Evolutionary conservation across 2,888 invertebrate genomes (phyloP), one percentile per base, ranked within the genome.

Genomic region (Rugalucina vietnamica): DNA sequence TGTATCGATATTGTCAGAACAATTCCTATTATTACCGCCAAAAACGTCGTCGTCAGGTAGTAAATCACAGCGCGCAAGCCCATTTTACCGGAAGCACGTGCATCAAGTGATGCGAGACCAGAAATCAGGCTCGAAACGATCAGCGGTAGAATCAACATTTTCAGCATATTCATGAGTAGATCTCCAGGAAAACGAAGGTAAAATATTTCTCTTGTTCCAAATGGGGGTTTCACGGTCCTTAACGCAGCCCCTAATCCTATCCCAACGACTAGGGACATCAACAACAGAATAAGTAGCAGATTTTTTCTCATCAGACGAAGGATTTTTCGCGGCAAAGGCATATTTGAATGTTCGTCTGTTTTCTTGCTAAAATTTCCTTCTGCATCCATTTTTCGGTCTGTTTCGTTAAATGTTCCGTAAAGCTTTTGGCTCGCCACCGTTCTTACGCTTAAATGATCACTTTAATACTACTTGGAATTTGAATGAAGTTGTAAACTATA

Each of bases 21-120:
- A 91, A 99, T 99, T 80, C 97, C 97, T 3, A 98, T 96, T 90
- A 98, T 96, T 85, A 99, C 99, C 10, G 99, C 99, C 92, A 97
- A 97, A 39, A 98, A 95, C 2, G 99, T 99, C 27, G 99, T 99
- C 77, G 97, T 96, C 96, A 98, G 97, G 95, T 99, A 99, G 95
- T 98, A 99, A 43, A 97, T 95, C 88, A 99, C 97, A n/a, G 99
- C 98, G 71, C 98, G 96, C 70, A 96, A 96, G 32, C 97, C 97
- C 91, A 98, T 98, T 95, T 96, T 97, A 49, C 91, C 91, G 92
- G 98, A 98, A 94, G 99, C 96, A 93, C 97, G 97, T 81, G 98
- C 96, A 95, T 99, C 98, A 94, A 99, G 95, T 0, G 97, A 97
- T 43, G 98, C 98, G 90, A 99, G 97, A 70, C 96, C 96, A 87